phyloP scores from a whole-genome alignment of 2,113 vertebrate species.

The Copsychus sechellarum region DNA sequence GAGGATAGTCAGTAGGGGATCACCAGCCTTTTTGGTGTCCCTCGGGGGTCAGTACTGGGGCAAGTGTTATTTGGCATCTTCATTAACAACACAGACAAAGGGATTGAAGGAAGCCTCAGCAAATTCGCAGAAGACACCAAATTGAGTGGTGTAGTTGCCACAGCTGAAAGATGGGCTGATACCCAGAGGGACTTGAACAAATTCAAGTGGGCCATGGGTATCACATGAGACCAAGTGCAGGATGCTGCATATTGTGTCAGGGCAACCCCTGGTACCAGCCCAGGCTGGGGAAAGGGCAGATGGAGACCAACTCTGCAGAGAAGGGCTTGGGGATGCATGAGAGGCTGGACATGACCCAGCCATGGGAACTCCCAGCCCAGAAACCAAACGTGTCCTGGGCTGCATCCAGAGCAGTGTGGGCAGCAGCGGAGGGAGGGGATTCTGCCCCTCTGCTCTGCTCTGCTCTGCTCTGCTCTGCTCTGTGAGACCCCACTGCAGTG shows the following conservation, averaged over 20 bases:
- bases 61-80: neutral
- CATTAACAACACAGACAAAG: neutral
- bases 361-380: neutral
- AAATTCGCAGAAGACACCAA: neutral
- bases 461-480: neutral
- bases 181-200: neutral
- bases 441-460: neutral
- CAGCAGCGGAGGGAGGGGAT: neutral
- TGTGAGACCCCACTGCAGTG: rapidly evolving
- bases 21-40: too few relatives aligned
- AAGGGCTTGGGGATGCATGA: rapidly evolving
- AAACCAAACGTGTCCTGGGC: neutral
- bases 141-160: too few relatives aligned
- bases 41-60: neutral
- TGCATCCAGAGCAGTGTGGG: neutral
- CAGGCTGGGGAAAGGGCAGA: neutral
- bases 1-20: rapidly evolving
- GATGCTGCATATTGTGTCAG: neutral
- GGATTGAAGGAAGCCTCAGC: neutral
- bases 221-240: neutral
- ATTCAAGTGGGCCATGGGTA: neutral
- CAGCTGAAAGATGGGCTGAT: neutral
- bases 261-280: neutral
- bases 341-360: neutral
- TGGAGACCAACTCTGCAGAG: rapidly evolving